Evolutionary conservation across 2,113 vertebrate species (phyloP), one percentile per base, ranked within the genome.

Genomic region (Pachycephala philippinensis): DNA sequence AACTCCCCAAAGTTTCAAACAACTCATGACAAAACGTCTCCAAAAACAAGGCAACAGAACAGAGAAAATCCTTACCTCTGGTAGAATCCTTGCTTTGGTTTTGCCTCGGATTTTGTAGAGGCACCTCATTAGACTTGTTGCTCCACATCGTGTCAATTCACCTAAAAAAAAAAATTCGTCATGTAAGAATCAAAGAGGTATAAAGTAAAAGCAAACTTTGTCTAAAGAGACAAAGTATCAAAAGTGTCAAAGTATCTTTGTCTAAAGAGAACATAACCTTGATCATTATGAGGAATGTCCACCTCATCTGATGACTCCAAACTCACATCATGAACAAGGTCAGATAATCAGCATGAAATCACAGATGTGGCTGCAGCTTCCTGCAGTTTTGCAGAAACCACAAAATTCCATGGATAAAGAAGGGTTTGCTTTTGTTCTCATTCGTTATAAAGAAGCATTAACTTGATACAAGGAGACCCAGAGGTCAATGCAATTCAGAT

Each of bases 61-160:
- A 85, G 70, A 93, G 31, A 37, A 80, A 94, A 91, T 33, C 50
- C 94, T 40, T 96, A 99, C 99, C 99, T 98, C 98, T 97, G 89
- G 97, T 63, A 83, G 97, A 84, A 96, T 98, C 98, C 72, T 95
- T 98, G 95, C 89, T 98, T 78, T 97, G 97, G 92, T 94, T 96
- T 74, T 85, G 96, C 86, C 97, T 98, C 0, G 50, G 95, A 84
- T 97, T 98, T 97, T 97, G 97, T 47, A 98, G 90, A 96, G 98
- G 97, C 81, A 95, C 97, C 78, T 99, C 98, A 93, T 97, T 98
- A 95, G 96, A 97, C 86, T 97, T 98, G 95, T 95, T 98, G 96
- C 97, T 98, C 98, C 98, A 98, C 99, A 99, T 99, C 10, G 57
- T 98, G 98, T 96, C 95, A 95, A 87, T 95, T 98, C 97, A 99